Percentiles rank a stretch among this genome's conserved stretches.
These are phyloP conservation scores for Ciconia nigra DNA, from an alignment of 2,797 vertebrate genomes.

Conservation along the genomic window DNA sequence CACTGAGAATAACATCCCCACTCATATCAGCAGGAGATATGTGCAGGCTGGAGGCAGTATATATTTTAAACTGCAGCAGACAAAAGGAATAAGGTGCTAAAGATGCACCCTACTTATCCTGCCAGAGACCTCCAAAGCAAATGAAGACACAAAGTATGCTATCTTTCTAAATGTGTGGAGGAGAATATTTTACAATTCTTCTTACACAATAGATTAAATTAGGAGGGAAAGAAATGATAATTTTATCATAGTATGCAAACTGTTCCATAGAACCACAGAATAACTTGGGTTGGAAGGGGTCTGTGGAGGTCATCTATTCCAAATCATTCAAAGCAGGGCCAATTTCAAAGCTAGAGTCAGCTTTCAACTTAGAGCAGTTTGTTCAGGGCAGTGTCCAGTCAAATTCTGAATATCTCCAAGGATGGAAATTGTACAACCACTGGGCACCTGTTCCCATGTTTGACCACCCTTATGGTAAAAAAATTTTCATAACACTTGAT, in stretches of 20 bases:
- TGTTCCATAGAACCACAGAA: background rate
- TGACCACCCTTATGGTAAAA: background rate
- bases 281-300: background rate
- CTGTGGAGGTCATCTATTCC: background rate
- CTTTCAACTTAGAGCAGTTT: background rate
- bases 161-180: background rate
- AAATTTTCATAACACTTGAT: background rate
- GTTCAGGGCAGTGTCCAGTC: background rate
- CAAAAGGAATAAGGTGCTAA: background rate
- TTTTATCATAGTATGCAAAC: background rate
- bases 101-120: background rate
- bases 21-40: background rate
- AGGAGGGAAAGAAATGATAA: accelerated
- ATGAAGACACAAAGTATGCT: background rate
- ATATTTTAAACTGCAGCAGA: background rate
- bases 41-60: background rate
- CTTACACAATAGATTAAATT: background rate
- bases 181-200: background rate
- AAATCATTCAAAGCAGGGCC: background rate
- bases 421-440: background rate
- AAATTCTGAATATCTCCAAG: background rate
- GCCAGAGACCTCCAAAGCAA: background rate
- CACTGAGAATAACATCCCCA: background rate
- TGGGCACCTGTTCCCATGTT: background rate
- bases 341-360: background rate